Conservation (phyloP, 2,797 vertebrate species). For the Cuculus canorus region DNA sequence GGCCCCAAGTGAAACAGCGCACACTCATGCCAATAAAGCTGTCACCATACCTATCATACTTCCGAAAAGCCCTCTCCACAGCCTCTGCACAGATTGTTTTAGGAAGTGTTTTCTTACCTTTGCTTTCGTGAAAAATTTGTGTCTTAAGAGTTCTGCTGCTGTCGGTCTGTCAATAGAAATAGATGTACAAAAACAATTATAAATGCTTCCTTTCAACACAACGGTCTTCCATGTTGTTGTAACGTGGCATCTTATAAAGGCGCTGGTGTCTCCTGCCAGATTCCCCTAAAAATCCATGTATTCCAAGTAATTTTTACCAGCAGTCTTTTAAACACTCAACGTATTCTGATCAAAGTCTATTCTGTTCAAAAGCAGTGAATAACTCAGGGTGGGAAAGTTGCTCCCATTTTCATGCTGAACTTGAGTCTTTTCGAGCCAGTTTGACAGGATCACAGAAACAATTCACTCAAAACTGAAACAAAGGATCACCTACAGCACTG, state of each 20-base stretch:
- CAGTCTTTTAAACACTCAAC: background rate
- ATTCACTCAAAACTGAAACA: background rate
- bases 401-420: background rate
- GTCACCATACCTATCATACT: background rate
- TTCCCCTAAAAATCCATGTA: background rate
- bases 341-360: background rate
- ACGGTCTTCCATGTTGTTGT: background rate
- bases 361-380: background rate
- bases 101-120: slow-evolving; percentile 82
- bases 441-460: background rate
- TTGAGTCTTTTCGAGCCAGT: background rate
- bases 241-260: background rate
- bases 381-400: background rate
- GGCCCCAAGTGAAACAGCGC: background rate
- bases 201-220: slow-evolving; percentile 50
- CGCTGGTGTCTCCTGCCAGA: background rate
- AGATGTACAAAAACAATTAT: slow-evolving; percentile 22
- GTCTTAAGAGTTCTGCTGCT: slow-evolving; percentile 92
- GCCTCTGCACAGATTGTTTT: background rate
- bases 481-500: background rate
- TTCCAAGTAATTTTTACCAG: background rate
- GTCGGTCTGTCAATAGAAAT: slow-evolving; percentile 88
- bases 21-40: background rate
- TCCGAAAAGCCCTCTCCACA: background rate
- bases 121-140: slow-evolving; percentile 98